Base-by-base conservation (phyloP, 2,113 vertebrate species). In the Chlamydotis undulata region DNA sequence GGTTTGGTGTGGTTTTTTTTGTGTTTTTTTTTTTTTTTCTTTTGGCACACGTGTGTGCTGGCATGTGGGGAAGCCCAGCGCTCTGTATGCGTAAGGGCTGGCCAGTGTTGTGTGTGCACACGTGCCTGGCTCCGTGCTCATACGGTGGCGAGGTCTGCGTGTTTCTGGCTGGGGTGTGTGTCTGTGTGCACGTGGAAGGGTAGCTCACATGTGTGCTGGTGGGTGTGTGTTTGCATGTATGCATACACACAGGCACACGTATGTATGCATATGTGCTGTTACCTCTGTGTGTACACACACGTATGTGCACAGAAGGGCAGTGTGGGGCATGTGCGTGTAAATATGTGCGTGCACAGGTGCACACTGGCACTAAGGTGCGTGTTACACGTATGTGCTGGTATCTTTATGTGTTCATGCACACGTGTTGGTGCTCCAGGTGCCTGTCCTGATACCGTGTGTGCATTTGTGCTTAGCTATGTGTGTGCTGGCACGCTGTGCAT, bases 91-190 rank as follows among this genome's bases (percentile, higher is more conserved):
- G 37, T 26, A 21, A 33, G 29, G 37, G 23, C 29, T 64, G 49
- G 29, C 35, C 13, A 3, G 37, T 5, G 5, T 1, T 7, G 13
- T 10, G 2, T 26, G 29, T 11, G 24, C 77, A 22, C 5, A 2
- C 5, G 43, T n/a, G 71, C 19, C 7, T 0, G 14, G 52, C 7
- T n/a, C 21, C 14, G 1, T 9, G 43, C 55, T 26, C 16, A 4
- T 12, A 6, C 1, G 9, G 14, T 23, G 45, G 45, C 4, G 15
- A 16, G 41, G 1, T 5, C 29, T 16, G 55, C 8, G 31, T 52
- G 12, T 23, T 19, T 45, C 31, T 35, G 63, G 26, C 35, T 12
- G 7, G 33, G 6, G 14, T 5, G 65, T 23, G 47, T 19, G 9
- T 39, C 23, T 35, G 4, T 4, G 53, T 5, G 65, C 28, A 8